phyloP scores from a whole-genome alignment of 2,888 invertebrate genomes.

The Stenchaetothrips biformis region DNA sequence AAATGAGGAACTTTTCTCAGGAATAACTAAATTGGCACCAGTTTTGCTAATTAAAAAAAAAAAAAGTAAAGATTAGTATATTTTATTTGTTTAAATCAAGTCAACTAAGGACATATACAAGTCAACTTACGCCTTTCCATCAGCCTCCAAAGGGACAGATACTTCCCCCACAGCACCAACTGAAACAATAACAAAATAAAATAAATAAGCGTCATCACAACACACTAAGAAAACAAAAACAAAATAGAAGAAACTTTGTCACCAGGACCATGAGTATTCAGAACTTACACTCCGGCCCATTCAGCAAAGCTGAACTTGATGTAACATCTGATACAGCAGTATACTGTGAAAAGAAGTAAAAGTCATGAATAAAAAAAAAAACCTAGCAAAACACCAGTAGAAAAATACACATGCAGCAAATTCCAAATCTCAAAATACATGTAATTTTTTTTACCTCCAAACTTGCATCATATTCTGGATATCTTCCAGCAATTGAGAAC shows the following conservation, averaged over 20 bases:
- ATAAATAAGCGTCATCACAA: conserved; percentile 16
- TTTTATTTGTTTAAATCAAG: not conserved
- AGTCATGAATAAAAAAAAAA: no score
- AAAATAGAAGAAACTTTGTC: not conserved
- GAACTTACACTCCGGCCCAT: conserved; percentile 38
- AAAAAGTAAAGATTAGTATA: conserved; percentile 24
- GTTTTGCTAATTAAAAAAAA: conserved; percentile 33
- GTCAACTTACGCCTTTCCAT: conserved; percentile 32
- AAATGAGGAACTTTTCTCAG: conserved; percentile 82
- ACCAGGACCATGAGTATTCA: not conserved
- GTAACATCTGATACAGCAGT: conserved; percentile 14
- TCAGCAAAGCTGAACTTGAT: conserved; percentile 25
- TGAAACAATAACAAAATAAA: conserved; percentile 17
- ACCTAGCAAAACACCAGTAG: not conserved
- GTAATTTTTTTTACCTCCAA: not conserved
- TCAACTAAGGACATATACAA: no score
- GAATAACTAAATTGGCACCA: conserved; percentile 60
- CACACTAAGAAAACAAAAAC: not conserved
- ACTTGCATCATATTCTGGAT: no score
- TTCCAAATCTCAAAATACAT: not conserved
- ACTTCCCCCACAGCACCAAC: not conserved
- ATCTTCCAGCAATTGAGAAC: no score
- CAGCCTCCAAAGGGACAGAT: conserved; percentile 29
- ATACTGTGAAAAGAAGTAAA: no score
- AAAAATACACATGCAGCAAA: not conserved